phyloP scores from a whole-genome alignment of 2,888 invertebrate species.

The Clepsis dumicolana region DNA sequence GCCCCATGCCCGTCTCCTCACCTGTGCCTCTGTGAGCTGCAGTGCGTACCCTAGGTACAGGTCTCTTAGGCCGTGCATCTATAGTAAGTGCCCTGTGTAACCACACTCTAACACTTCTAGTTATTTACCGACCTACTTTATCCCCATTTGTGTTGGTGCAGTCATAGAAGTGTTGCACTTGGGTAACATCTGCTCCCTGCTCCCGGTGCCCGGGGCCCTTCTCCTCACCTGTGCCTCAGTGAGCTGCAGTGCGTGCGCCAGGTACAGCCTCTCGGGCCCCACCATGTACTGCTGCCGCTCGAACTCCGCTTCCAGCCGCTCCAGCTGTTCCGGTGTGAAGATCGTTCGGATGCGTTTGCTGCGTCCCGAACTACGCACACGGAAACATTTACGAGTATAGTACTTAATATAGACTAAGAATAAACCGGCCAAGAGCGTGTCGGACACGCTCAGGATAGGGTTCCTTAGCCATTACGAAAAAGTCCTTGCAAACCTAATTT shows the following conservation, averaged over 20 bases:
- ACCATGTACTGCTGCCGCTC: conserved; percentile 99
- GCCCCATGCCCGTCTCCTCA: conserved; percentile 75
- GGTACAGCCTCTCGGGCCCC: conserved; percentile 96
- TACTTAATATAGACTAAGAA: too few relatives aligned
- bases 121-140: too few relatives aligned
- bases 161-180: too few relatives aligned
- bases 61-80: too few relatives aligned
- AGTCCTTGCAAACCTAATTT: too few relatives aligned
- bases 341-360: conserved; percentile 97
- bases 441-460: too few relatives aligned
- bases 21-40: conserved; percentile 95
- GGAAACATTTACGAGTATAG: background rate
- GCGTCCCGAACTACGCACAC: conserved; percentile 77
- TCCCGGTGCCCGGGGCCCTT: too few relatives aligned
- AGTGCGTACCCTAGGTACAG: conserved; percentile 95
- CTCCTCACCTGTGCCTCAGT: conserved; percentile 94
- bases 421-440: too few relatives aligned
- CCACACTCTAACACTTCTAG: conserved; percentile 5
- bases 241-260: conserved; percentile 94
- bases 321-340: conserved; percentile 98
- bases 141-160: too few relatives aligned
- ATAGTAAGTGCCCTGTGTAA: too few relatives aligned
- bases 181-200: too few relatives aligned
- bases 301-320: conserved; percentile 97
- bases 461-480: too few relatives aligned